A percentile compares a stretch with the other conserved stretches of the same genome.
These are phyloP conservation scores for Cyclina sinensis DNA, from an alignment of 1,140 invertebrate genomes.

Conservation along the genomic window DNA sequence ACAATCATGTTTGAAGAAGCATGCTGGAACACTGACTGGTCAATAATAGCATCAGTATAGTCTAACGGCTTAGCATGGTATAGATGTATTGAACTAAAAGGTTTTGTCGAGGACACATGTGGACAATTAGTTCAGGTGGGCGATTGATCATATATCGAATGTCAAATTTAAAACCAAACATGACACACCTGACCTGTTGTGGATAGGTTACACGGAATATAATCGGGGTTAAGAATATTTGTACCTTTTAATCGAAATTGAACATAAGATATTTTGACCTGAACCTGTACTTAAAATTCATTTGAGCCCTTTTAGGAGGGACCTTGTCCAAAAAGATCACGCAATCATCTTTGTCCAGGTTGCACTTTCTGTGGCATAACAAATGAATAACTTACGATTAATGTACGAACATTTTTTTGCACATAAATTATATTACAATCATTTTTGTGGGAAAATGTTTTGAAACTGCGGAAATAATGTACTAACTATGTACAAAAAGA, in stretches of 20 bases:
- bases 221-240: slow-evolving; percentile 47
- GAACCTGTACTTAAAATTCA: slow-evolving; percentile 42
- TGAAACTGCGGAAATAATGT: too few relatives aligned
- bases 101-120: slow-evolving; percentile 30
- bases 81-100: background rate
- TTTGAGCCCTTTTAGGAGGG: slow-evolving; percentile 7
- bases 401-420: too few relatives aligned
- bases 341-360: background rate
- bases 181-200: slow-evolving; percentile 43
- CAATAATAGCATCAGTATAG: too few relatives aligned
- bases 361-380: too few relatives aligned
- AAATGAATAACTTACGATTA: too few relatives aligned
- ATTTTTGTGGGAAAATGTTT: too few relatives aligned
- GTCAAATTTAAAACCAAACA: slow-evolving; percentile 36
- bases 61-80: too few relatives aligned
- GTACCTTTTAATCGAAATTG: slow-evolving; percentile 53
- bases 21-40: too few relatives aligned
- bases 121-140: slow-evolving; percentile 58
- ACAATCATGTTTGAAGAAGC: too few relatives aligned
- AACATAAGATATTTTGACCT: slow-evolving; percentile 34
- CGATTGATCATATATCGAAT: slow-evolving; percentile 53
- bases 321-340: background rate
- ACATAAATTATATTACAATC: too few relatives aligned
- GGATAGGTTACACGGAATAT: slow-evolving; percentile 45
- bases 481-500: too few relatives aligned